Base-by-base conservation (phyloP, 2,797 vertebrate species). In the Phoebastria nigripes region DNA sequence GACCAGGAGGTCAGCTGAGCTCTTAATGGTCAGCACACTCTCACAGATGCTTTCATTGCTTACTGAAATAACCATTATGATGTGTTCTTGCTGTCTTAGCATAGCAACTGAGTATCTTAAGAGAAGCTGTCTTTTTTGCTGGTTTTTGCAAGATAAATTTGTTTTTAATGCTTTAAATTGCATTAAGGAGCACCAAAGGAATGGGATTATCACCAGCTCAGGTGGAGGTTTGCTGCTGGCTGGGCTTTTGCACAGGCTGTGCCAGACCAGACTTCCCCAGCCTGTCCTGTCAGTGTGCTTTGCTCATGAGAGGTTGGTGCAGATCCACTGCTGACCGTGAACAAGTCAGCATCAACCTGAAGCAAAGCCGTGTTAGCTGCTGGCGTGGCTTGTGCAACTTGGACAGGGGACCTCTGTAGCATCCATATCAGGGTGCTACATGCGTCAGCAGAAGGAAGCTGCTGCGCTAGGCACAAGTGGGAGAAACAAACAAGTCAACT, bases 241-340 rank as follows among this genome's bases (percentile, higher is more conserved):
- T 20, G 6, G 41, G 39, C 8, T 71, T 85, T 74, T 55, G 39
- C 22, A 54, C 3, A 4, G 22, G 10, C 12, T 91, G 3, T 49
- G 31, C 54, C 21, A 42, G 33, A 42, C 2, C n/a, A 62, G 55
- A 31, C 6, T 31, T 76, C 20, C 35, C 11, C 10, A 54, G 18
- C 18, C 16, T 70, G 14, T 33, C 17, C 11, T 51, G 13, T 31
- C 26, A 42, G 22, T 3, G 14, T 1, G 1, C 31, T 77, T 62
- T 82, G 19, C 28, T 91, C 7, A 2, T 33, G 24, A 62, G 42
- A 69, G 11, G 5, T 42, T 0, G 0, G 18, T 8, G 5, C 29
- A 21, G n/a, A 20, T 42, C 59, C 4, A 5, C 21, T 63, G 29
- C 19, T 1, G 2, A 19, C 18, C 24, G 3, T 20, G 37, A 51